A percentile compares a stretch with the other conserved stretches of the same genome.
Conservation (phyloP, 2,113 vertebrate genomes). For the Scophthalmus maximus region DNA sequence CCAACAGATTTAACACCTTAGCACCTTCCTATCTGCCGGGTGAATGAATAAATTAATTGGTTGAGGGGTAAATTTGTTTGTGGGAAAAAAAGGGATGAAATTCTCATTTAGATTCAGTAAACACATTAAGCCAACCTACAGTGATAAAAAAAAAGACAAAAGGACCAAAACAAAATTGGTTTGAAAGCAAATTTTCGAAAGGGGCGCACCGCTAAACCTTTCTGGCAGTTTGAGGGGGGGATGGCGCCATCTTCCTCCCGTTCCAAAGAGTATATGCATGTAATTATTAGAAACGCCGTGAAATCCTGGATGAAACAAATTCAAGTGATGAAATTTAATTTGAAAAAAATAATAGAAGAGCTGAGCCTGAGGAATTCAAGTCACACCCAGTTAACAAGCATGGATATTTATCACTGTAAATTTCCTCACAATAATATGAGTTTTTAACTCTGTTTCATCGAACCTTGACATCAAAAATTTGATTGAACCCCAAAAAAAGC, state of each 20-base stretch:
- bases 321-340: conserved; percentile 39
- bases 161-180: too few species aligned
- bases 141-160: too few species aligned
- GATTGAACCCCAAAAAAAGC: neutral
- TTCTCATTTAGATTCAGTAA: neutral
- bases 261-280: conserved; percentile 29
- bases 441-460: neutral
- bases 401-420: too few species aligned
- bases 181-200: conserved; percentile 28
- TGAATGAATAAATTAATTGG: neutral
- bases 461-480: neutral
- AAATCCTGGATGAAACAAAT: conserved; percentile 54
- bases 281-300: conserved; percentile 60
- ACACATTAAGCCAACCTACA: too few species aligned
- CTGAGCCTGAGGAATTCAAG: conserved; percentile 18
- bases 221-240: neutral
- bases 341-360: neutral
- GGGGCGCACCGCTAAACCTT: too few species aligned
- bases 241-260: neutral
- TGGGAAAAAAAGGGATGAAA: too few species aligned
- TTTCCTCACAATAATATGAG: too few species aligned
- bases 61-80: too few species aligned
- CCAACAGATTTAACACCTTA: neutral
- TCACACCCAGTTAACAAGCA: neutral
- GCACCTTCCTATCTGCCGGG: neutral